Base-by-base conservation (phyloP, 2,113 vertebrate species). In the Apteryx owenii region DNA sequence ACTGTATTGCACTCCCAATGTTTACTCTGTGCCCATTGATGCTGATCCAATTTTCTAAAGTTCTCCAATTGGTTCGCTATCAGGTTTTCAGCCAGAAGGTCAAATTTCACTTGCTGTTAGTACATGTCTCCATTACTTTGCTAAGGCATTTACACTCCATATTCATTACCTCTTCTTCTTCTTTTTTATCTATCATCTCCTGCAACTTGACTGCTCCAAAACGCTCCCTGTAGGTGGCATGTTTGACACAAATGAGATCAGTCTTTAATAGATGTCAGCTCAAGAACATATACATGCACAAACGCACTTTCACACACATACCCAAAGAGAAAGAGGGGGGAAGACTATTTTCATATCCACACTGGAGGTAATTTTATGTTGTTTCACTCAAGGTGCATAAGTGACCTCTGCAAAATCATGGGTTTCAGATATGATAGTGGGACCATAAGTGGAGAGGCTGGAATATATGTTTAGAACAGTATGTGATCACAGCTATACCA, bases 21-120 rank as follows among this genome's bases (percentile, higher is more conserved):
- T 98, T 98, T 98, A 98, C 97, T 98, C 98, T 98, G 98, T 98
- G 98, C 96, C 98, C 95, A 98, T 22, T 98, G 98, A 98, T 97
- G 97, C 98, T 98, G 95, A 98, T 98, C 98, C 98, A 98, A 98
- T 98, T 98, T 98, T 98, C 98, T 98, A 82, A 98, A 98, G 98
- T 98, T 98, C 98, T 98, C 97, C 98, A 98, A 97, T 98, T 98
- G 98, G 98, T 97, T 98, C 18, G 25, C 98, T 96, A 98, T 98
- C 92, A 94, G 97, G 96, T 98, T 98, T 98, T 98, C 79, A 97
- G 98, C 97, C 98, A 98, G 98, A 98, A 98, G 98, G 98, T 98
- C 98, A 98, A 95, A 98, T 98, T 98, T 98, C 98, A 97, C 98
- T 98, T 97, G 98, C 97, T 97, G 94, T 98, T 98, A 98, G 97